Percentiles rank a stretch among this genome's conserved stretches.
phyloP scores from a whole-genome alignment of 2,113 vertebrate species.

The Procavia capensis region DNA sequence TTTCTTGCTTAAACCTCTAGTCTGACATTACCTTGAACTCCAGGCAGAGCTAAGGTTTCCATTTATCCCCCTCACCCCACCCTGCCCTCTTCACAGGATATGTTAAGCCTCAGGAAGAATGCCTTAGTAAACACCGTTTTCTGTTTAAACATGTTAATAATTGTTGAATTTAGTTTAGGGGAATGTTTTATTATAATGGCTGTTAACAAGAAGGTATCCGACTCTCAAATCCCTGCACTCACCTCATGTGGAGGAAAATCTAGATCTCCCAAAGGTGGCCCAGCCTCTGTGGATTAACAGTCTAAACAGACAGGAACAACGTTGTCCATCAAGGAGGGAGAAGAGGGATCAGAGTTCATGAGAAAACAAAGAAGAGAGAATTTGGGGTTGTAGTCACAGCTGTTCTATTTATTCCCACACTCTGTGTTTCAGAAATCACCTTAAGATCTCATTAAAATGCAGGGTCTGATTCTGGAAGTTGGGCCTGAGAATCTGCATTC shows the following conservation, averaged over 20 bases:
- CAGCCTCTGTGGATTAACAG: background rate
- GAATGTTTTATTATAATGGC: constrained; percentile 75
- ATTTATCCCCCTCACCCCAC: background rate
- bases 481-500: background rate
- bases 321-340: constrained; percentile 28
- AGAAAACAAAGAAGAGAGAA: constrained; percentile 32
- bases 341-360: background rate
- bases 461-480: no score
- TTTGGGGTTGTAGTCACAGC: background rate
- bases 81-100: constrained; percentile 66
- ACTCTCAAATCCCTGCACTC: constrained; percentile 63
- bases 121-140: constrained; percentile 75
- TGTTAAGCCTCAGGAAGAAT: constrained; percentile 78
- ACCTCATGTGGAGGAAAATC: constrained; percentile 54
- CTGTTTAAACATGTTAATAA: constrained; percentile 83
- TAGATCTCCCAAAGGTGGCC: constrained; percentile 32
- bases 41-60: constrained; percentile 63
- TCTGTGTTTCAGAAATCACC: background rate
- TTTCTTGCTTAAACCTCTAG: constrained; percentile 27
- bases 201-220: constrained; percentile 75
- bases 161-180: constrained; percentile 77
- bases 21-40: constrained; percentile 74
- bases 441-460: background rate
- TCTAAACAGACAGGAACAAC: constrained; percentile 31
- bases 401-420: background rate